Conservation (phyloP, 2,113 vertebrate genomes). For the Smithornis capensis region DNA sequence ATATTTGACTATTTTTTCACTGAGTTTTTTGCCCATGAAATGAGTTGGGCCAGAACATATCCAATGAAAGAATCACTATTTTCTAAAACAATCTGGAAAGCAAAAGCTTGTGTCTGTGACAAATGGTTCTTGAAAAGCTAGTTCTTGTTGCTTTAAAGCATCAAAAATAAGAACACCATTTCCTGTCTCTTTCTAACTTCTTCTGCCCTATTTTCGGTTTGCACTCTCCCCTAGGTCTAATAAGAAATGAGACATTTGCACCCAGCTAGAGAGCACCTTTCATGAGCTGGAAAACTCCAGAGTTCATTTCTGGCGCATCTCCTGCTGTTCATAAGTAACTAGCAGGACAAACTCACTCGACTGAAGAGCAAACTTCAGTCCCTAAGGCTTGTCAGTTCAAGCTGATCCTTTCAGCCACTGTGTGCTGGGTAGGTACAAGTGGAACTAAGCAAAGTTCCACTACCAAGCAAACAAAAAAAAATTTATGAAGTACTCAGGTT, state of each 20-base stretch:
- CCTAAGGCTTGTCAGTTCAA: background rate
- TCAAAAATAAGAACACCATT: background rate
- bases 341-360: slow-evolving; percentile 11
- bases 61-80: background rate
- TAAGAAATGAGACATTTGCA: slow-evolving; percentile 54
- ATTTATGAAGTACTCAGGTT: background rate
- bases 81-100: background rate
- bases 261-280: slow-evolving; percentile 49
- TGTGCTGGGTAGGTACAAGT: background rate
- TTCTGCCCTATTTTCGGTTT: slow-evolving; percentile 50
- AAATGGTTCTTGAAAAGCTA: background rate
- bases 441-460: background rate
- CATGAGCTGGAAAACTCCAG: slow-evolving; percentile 36
- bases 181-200: background rate
- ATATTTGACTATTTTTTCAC: background rate
- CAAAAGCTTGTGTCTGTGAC: background rate
- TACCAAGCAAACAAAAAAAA: background rate
- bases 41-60: background rate
- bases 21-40: background rate
- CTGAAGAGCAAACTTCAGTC: slow-evolving; percentile 43
- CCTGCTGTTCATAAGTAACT: slow-evolving; percentile 56
- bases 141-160: slow-evolving; percentile 5
- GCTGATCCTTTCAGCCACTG: background rate
- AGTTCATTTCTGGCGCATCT: background rate
- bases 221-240: slow-evolving; percentile 2